phyloP scores from a whole-genome alignment of 2,888 invertebrate genomes.

The Panzeria rudis region DNA sequence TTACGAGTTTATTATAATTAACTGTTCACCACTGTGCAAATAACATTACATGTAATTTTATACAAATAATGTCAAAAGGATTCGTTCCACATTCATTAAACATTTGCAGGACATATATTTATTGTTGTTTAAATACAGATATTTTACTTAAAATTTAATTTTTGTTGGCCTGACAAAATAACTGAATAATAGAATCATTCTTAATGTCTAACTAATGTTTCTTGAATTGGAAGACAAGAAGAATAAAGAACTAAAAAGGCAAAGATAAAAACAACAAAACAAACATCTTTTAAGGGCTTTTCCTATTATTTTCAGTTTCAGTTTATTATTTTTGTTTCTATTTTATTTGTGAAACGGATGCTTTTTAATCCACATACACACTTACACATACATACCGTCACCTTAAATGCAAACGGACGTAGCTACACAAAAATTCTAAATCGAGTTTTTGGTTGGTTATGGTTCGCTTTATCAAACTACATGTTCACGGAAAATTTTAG shows the following conservation, averaged over 20 bases:
- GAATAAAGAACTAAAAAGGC: not conserved
- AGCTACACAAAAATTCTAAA: not conserved
- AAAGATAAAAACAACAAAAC: not conserved
- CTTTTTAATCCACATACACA: slow-evolving; percentile 3
- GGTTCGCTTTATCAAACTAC: too few relatives aligned
- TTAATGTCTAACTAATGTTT: slow-evolving; percentile 13
- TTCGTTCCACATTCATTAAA: not conserved
- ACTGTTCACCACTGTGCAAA: too few relatives aligned
- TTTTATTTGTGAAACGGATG: slow-evolving; percentile 2
- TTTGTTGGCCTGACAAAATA: not conserved
- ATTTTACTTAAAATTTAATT: slow-evolving; percentile 1
- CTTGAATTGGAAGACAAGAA: not conserved
- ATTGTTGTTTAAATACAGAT: not conserved
- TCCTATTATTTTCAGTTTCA: slow-evolving; percentile 20
- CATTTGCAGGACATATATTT: not conserved
- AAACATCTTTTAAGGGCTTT: not conserved
- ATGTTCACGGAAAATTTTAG: too few relatives aligned
- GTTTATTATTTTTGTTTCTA: slow-evolving; percentile 1
- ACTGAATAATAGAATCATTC: not conserved
- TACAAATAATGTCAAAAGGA: not conserved
- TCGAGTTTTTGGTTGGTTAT: too few relatives aligned
- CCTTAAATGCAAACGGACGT: not conserved
- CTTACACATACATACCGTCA: not conserved
- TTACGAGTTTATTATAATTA: too few relatives aligned
- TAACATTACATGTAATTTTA: too few relatives aligned